phyloP scores from a whole-genome alignment of 2,888 invertebrate genomes.

The Onchidella celtica region DNA sequence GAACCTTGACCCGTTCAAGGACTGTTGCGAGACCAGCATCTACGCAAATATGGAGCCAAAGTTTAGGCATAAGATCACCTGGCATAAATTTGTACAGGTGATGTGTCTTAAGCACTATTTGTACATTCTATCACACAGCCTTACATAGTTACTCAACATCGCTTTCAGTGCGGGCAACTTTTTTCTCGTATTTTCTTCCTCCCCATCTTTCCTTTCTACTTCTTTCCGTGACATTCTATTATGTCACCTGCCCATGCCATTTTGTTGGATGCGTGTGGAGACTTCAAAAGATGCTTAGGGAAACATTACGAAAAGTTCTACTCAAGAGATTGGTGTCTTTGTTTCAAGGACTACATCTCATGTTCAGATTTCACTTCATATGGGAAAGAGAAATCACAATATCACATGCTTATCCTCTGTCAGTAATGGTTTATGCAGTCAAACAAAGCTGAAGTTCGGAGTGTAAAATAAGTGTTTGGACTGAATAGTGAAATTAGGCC shows the following conservation, averaged over 20 bases:
- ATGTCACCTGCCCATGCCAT: background rate
- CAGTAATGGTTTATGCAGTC: no score
- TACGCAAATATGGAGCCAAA: constrained; percentile 65
- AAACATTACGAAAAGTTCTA: no score
- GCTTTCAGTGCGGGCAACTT: background rate
- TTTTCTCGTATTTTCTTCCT: background rate
- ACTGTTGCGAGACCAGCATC: constrained; percentile 74
- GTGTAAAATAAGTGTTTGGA: no score
- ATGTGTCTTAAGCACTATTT: background rate
- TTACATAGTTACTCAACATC: background rate
- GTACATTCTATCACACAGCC: background rate
- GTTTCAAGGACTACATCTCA: no score
- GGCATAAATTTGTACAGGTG: constrained; percentile 66
- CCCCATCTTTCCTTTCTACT: background rate
- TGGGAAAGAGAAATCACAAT: no score
- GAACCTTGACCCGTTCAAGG: constrained; percentile 72
- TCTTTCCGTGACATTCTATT: background rate
- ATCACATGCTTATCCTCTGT: no score
- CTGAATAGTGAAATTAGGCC: no score
- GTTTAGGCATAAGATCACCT: constrained; percentile 64
- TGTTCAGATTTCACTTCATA: no score
- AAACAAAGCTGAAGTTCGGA: no score
- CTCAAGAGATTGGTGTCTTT: no score
- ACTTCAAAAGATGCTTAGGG: no score
- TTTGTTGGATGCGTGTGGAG: no score